Evolutionary conservation across 2,888 invertebrate genomes (phyloP), one percentile per base, ranked within the genome.

Genomic region (Drosophila macrospina): DNA sequence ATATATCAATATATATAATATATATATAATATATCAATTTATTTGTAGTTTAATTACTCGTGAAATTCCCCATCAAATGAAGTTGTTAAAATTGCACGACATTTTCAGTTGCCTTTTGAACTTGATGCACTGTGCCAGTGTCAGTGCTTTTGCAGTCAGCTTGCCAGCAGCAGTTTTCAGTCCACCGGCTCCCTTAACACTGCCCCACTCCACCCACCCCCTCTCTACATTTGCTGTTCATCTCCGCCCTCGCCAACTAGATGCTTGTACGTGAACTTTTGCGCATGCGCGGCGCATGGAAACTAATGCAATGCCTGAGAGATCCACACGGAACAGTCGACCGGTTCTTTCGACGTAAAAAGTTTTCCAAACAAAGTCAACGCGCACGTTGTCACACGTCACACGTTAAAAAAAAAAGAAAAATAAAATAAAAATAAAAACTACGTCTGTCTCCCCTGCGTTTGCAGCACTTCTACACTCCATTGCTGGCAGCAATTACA

Each of bases 261-360:
- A 13, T 26, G 61, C 16, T 26, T 44, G 57, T 56, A 70, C 57
- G 69, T 74, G 73, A 50, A 69, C 57, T 57, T 72, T 60, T 50
- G 69, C 66, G 65, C 60, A 60, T 60, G 69, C 66, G 60, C 55
- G 7, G 36, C 45, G 24, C 55, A 26, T 20, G 44, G 44, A 69
- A 73, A 63, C 60, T 45, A 55, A 74, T 44, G 59, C 74, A 69
- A 52, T 63, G 59, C 42, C 61, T 48, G 59, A 47, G 59, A 63
- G 56, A 72, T 78, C 56, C 70, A 54, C 70, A 56, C 55, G 64
- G 42, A 67, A 47, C 51, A 34, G 44, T 34, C 68, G 72, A 78
- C 81, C 80, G 82, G 82, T 83, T 82, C 83, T 77, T 83, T 82
- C 83, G 74, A 70, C 63, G 67, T 41, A 16, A 48, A 65, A 66